A percentile compares a stretch with the other conserved stretches of the same genome.
Evolutionary conservation across 2,113 vertebrate genomes (phyloP).

Genomic region (Lucifuga dentata): DNA sequence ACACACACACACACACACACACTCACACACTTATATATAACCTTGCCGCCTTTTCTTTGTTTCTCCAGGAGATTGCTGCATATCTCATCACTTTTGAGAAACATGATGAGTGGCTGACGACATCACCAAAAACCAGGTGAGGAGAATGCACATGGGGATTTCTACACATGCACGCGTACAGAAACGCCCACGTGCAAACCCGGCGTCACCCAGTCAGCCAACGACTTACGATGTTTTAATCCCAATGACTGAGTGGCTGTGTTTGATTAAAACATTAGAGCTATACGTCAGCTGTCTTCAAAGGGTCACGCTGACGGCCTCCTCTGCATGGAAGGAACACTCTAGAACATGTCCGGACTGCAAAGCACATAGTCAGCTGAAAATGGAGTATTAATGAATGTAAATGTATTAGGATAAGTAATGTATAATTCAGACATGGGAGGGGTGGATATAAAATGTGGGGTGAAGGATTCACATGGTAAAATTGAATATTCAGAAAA

Average conservation of each 20-base stretch:
- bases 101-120: slow-evolving; percentile 86
- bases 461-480: slow-evolving; percentile 66
- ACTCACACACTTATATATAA: slow-evolving; percentile 25
- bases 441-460: slow-evolving; percentile 45
- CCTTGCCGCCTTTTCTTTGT: slow-evolving; percentile 61
- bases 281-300: slow-evolving; percentile 56
- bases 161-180: slow-evolving; percentile 12
- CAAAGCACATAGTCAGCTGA: slow-evolving; percentile 77
- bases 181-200: slow-evolving; percentile 21
- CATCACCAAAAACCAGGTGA: slow-evolving; percentile 86
- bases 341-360: slow-evolving; percentile 62
- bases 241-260: slow-evolving; percentile 52
- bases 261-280: slow-evolving; percentile 74
- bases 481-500: slow-evolving; percentile 73
- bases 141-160: slow-evolving; percentile 27
- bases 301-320: slow-evolving; percentile 57
- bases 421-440: slow-evolving; percentile 78
- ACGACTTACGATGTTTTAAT: slow-evolving; percentile 57
- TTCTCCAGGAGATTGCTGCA: slow-evolving; percentile 83
- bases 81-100: slow-evolving; percentile 88
- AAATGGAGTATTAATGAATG: slow-evolving; percentile 79
- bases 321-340: slow-evolving; percentile 61
- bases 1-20: slow-evolving; percentile 7
- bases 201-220: slow-evolving; percentile 48
- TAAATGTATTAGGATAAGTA: slow-evolving; percentile 79